Percentiles rank a stretch among this genome's conserved stretches.
phyloP scores from a whole-genome alignment of 1,140 invertebrate genomes.

The Leguminivora glycinivorella region DNA sequence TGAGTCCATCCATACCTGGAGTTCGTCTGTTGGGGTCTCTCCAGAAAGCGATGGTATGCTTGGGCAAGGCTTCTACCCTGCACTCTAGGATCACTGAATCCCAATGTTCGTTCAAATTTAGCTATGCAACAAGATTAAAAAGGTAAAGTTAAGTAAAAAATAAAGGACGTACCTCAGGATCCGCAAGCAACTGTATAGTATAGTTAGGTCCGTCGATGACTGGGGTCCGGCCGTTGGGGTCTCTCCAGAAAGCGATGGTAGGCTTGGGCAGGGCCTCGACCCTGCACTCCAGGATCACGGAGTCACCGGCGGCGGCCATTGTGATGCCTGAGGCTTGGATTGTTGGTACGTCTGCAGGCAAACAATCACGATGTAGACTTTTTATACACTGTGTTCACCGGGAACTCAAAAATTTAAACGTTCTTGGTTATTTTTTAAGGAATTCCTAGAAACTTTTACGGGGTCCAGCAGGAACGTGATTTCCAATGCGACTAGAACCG shows the following conservation, averaged over 20 bases:
- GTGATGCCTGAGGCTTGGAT: conserved; percentile 87
- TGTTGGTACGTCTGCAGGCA: conserved; percentile 83
- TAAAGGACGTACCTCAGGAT: conserved; percentile 76
- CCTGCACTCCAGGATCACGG: conserved; percentile 85
- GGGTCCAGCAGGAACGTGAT: no score
- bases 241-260: conserved; percentile 88
- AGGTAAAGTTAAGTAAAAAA: no score
- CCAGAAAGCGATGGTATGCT: conserved; percentile 89
- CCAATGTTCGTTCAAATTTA: no score
- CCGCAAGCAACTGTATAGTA: conserved; percentile 79
- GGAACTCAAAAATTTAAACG: no score
- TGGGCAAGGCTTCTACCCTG: conserved; percentile 86
- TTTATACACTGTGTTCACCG: no score
- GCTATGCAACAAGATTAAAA: no score
- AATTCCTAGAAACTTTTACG: no score
- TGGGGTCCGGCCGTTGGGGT: conserved; percentile 83
- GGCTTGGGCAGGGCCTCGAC: conserved; percentile 88
- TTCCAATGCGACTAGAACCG: no score
- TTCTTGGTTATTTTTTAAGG: no score
- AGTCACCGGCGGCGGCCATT: conserved; percentile 85
- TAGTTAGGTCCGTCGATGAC: conserved; percentile 89
- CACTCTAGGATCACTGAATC: conserved; percentile 87
- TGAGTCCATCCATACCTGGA: conserved; percentile 86
- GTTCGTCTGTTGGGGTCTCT: conserved; percentile 84
- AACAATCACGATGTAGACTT: not conserved